A percentile compares a stretch with the other conserved stretches of the same genome.
phyloP scores from a whole-genome alignment of 2,113 vertebrate genomes.

The Ctenodactylus gundi region DNA sequence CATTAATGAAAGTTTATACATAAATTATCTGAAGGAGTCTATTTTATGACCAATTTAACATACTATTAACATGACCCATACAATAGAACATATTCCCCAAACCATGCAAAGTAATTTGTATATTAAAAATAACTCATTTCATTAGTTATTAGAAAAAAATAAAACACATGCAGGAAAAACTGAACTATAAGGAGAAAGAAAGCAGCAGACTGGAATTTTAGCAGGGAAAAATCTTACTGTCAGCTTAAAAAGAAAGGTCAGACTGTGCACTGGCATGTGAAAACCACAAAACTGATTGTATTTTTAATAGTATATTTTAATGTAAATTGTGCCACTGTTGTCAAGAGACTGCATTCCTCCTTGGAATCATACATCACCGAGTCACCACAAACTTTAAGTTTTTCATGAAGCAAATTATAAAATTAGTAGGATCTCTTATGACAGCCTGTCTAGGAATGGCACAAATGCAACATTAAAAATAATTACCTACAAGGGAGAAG shows the following conservation, averaged over 20 bases:
- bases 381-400: neutral
- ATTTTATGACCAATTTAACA: constrained; percentile 4
- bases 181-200: neutral
- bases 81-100: constrained; percentile 32
- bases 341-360: neutral
- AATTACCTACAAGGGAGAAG: neutral
- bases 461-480: neutral
- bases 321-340: neutral
- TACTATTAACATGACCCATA: neutral
- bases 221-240: neutral
- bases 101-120: constrained; percentile 39
- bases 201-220: neutral
- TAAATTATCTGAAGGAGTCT: neutral
- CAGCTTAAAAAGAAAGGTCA: neutral
- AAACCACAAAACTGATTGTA: neutral
- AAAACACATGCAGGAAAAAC: constrained; percentile 53
- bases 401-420: constrained; percentile 36
- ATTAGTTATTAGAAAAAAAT: constrained; percentile 44
- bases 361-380: neutral
- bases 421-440: neutral
- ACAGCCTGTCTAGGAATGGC: neutral
- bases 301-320: neutral
- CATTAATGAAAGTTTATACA: neutral
- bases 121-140: neutral
- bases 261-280: neutral